A percentile compares a stretch with the other conserved stretches of the same genome.
phyloP scores from a whole-genome alignment of 2,888 invertebrate species.

The Limnephilus marmoratus region DNA sequence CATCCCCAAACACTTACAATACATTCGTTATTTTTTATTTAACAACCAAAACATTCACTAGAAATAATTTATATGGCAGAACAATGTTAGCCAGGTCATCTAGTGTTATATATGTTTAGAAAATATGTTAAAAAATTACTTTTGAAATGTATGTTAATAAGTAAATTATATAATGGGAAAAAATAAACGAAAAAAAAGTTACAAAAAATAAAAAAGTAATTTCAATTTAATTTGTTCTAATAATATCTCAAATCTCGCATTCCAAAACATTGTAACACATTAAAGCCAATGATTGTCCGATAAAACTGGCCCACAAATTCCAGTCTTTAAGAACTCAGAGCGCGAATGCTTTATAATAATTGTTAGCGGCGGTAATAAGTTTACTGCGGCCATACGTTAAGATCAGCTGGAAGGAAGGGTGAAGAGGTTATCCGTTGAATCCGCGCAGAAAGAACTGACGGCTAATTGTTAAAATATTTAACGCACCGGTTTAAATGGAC shows the following conservation, averaged over 20 bases:
- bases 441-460: conserved; percentile 4
- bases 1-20: no score
- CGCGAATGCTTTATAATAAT: conserved; percentile 22
- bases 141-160: no score
- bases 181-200: no score
- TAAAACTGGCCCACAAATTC: neutral
- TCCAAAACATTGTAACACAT: neutral
- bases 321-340: conserved; percentile 10
- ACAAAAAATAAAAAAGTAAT: no score
- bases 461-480: conserved; percentile 38
- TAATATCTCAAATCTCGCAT: neutral
- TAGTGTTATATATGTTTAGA: no score
- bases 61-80: no score
- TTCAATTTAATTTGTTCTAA: neutral
- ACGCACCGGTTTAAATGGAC: conserved; percentile 2
- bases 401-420: conserved; percentile 9
- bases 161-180: no score
- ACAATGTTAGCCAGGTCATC: no score
- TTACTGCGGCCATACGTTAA: conserved; percentile 8
- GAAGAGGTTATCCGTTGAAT: conserved; percentile 29
- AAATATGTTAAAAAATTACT: no score
- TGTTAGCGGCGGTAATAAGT: conserved; percentile 26
- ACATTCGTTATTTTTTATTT: no score
- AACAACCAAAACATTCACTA: no score
- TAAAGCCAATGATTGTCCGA: neutral